Evolutionary conservation across 2,797 vertebrate genomes (phyloP), one percentile per base, ranked within the genome.

Genomic region (Gorsachius magnificus): DNA sequence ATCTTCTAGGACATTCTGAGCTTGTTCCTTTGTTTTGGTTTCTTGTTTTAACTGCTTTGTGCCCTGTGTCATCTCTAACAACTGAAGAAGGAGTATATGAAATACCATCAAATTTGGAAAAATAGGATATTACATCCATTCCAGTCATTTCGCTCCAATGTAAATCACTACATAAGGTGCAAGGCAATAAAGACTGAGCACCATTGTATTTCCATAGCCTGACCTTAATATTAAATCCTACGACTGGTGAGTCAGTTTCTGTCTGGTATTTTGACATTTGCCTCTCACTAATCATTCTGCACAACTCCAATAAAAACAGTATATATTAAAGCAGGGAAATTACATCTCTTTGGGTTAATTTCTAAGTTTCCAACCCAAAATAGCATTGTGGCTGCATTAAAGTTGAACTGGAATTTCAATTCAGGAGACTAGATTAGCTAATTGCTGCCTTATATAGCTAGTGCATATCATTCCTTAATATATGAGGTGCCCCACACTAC

Each of bases 221-320:
- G 96, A 95, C 95, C 96, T 95, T 94, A 94, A 89, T 91, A 90
- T 85, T 92, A 94, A 97, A 94, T 71, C 57, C 71, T 85, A 2
- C 51, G 89, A 92, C 86, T 93, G 71, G 84, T 96, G 96, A 97
- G 92, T 97, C 95, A 97, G 81, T 94, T 87, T 95, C 90, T 97
- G 95, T 95, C 95, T 96, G 94, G n/a, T 90, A 69, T 92, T 96
- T 93, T 95, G 96, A 92, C 93, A 93, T 95, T 95, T 85, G 92
- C 68, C 60, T 93, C 93, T 95, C 93, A 95, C 86, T 90, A 90
- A 90, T 96, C 88, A 95, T 94, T 93, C 87, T 86, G 65, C 79
- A 94, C 54, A 92, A 96, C 89, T 97, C 58, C 72, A 94, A 89
- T 97, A 89, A 92, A 89, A 89, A 24, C 65, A 51, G 26, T 93